Conservation (phyloP, 2,888 invertebrate genomes). For the Bombylius major region DNA sequence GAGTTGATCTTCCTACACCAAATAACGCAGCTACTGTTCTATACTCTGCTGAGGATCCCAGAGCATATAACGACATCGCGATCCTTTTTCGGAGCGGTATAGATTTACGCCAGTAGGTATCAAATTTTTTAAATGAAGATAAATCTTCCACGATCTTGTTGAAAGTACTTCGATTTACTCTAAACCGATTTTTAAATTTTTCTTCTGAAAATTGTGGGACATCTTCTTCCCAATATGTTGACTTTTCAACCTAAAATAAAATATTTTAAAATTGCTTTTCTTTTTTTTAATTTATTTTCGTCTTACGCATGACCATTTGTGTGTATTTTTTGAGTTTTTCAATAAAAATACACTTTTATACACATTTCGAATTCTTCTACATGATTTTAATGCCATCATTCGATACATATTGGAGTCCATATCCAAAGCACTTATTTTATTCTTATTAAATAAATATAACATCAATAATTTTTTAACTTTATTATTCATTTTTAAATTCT, state of each 20-base stretch:
- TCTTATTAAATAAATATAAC: too few species aligned
- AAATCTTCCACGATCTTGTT: neutral
- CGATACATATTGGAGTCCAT: too few species aligned
- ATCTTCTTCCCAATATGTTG: neutral
- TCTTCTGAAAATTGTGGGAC: neutral
- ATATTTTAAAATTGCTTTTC: neutral
- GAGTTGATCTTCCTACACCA: neutral
- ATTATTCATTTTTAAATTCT: too few species aligned
- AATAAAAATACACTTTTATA: too few species aligned
- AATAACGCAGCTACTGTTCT: neutral
- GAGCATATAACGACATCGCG: neutral
- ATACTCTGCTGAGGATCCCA: constrained; percentile 1
- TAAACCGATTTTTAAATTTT: neutral
- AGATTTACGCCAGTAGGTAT: neutral
- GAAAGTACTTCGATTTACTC: neutral
- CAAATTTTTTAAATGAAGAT: neutral
- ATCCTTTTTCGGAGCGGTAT: neutral
- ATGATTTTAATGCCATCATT: too few species aligned
- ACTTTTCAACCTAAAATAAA: neutral
- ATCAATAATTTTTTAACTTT: too few species aligned
- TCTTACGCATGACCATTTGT: neutral
- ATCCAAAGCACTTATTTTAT: too few species aligned
- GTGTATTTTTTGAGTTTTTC: too few species aligned
- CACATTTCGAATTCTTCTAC: too few species aligned
- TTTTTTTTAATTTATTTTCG: neutral